phyloP scores from a whole-genome alignment of 1,140 invertebrate genomes.

The Drosophila murphyi region DNA sequence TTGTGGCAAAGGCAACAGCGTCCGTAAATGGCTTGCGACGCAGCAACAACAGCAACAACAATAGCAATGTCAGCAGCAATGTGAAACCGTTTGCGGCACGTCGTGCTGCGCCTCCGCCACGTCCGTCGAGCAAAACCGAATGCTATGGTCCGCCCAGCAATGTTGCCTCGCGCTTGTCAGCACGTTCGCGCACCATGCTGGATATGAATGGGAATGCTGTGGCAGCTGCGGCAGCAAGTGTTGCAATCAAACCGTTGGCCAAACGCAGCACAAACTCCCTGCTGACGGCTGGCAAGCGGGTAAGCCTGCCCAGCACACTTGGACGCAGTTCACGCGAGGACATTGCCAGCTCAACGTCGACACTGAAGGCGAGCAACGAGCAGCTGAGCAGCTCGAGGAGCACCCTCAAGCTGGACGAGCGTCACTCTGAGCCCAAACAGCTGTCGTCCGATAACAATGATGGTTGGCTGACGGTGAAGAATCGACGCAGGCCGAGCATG shows the following conservation, averaged over 20 bases:
- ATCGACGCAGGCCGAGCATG: conserved; percentile 86
- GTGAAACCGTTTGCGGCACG: conserved; percentile 25
- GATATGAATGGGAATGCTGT: conserved; percentile 65
- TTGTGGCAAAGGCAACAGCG: background rate
- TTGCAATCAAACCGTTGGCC: conserved; percentile 16
- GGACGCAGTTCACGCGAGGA: conserved; percentile 70
- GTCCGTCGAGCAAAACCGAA: conserved; percentile 70
- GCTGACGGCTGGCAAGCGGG: conserved; percentile 11
- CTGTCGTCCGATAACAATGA: conserved; percentile 85
- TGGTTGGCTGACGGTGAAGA: conserved; percentile 89
- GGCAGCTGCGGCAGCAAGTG: background rate
- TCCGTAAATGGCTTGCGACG: conserved; percentile 29
- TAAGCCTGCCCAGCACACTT: conserved; percentile 1
- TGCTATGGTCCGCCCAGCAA: conserved; percentile 73
- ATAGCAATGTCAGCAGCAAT: conserved; percentile 3
- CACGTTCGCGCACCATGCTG: conserved; percentile 80
- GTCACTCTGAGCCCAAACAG: conserved; percentile 83
- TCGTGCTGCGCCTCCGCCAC: conserved; percentile 35
- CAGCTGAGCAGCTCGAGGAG: conserved; percentile 58
- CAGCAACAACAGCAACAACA: conserved; percentile 13
- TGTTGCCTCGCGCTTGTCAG: conserved; percentile 72
- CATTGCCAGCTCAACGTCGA: conserved; percentile 78
- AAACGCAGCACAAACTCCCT: conserved; percentile 28
- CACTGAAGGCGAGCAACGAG: conserved; percentile 80
- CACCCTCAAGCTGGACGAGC: conserved; percentile 57